Evolutionary conservation across 2,888 invertebrate genomes (phyloP), one percentile per base, ranked within the genome.

Genomic region (Iselma pallidipennis): DNA sequence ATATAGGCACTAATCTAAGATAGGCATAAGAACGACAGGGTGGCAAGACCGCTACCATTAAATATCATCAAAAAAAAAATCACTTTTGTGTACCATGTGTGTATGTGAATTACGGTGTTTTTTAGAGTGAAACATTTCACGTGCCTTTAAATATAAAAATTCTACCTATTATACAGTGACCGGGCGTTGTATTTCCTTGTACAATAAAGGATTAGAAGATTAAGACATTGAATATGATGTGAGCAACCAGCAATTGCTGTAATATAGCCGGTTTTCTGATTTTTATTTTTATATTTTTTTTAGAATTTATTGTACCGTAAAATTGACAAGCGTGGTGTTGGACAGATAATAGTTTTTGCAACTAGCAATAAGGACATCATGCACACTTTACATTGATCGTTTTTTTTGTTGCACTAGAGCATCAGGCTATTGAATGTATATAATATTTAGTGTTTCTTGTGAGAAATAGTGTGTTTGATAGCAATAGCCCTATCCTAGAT

Each of bases 291-390:
- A 9, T 31, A 28, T 48, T 61, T 23, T 59, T 66, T 71, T 73
- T 71, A 73, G 73, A 72, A 74, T 77, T 75, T 79, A 79, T 79
- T 79, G 79, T 79, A 78, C 76, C 70, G 67, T 75, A 73, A 75
- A 77, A 80, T 80, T 80, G 80, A 80, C 80, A 78, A 80, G 79
- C 78, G 76, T 78, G 77, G 73, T 75, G 76, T 77, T 78, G 78
- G 78, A 77, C 78, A 78, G 75, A 75, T 71, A 74, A 59, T 49
- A 60, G 57, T 60, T 63, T 67, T 61, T 66, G 66, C 66, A 62
- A 74, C 69, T 66, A 68, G 67, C 70, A 68, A 69, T 67, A 68
- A 63, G 66, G 67, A 70, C 66, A 67, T 63, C 60, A 66, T 62
- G 66, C 59, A 65, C 59, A 54, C 64, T 59, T 63, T 61, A 69